Percentiles rank a stretch among this genome's conserved stretches.
Evolutionary conservation across 2,888 invertebrate species (phyloP).

Genomic region (Nymphalis c-album): DNA sequence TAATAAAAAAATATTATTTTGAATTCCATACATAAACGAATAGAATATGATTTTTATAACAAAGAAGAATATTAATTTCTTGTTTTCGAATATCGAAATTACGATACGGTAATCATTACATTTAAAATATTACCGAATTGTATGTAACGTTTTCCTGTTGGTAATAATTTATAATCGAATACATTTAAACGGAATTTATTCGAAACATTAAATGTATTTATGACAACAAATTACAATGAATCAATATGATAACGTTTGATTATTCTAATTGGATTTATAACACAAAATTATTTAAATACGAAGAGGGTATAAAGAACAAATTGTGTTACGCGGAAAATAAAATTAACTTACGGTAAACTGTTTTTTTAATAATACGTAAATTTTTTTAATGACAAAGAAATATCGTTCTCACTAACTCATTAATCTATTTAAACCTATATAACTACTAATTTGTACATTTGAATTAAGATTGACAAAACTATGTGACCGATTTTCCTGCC

Average conservation of each 20-base stretch:
- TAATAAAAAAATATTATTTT: too few species aligned
- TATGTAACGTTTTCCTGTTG: background rate
- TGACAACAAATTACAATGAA: background rate
- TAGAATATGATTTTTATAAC: too few species aligned
- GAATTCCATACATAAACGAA: too few species aligned
- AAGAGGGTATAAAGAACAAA: background rate
- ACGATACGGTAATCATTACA: background rate
- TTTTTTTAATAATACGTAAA: background rate
- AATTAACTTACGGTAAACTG: background rate
- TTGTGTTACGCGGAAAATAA: background rate
- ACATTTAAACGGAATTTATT: slow-evolving; percentile 2
- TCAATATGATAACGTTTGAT: background rate
- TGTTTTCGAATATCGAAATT: background rate
- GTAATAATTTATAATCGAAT: background rate
- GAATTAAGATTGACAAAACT: background rate
- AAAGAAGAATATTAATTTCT: background rate
- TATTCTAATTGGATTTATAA: background rate
- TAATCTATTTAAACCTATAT: background rate
- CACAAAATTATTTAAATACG: background rate
- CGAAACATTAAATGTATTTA: background rate
- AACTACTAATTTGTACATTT: background rate
- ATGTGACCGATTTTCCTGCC: background rate
- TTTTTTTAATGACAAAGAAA: background rate
- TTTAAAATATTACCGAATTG: background rate
- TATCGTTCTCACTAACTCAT: background rate